Conservation (phyloP, 92 coral and sea anemone genomes). For the Muricea muricata region DNA sequence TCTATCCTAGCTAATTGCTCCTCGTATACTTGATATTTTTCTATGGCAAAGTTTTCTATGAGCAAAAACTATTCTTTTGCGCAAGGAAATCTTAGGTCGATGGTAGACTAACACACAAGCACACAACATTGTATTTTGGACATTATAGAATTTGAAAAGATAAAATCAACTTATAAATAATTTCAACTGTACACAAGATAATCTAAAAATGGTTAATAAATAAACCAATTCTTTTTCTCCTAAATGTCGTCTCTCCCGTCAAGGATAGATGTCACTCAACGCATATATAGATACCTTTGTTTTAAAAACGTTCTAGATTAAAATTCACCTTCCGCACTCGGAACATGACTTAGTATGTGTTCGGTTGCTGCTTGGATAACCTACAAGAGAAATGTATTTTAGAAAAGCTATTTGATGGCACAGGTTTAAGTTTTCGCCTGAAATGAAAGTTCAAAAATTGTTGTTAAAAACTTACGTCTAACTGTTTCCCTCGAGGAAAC, state of each 20-base stretch:
- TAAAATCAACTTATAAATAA: not conserved
- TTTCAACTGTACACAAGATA: not conserved
- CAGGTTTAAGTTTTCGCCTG: no score
- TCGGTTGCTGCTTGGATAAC: conserved; percentile 38
- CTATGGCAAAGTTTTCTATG: no score
- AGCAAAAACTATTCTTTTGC: not conserved
- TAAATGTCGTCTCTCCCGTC: not conserved
- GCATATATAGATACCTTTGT: not conserved
- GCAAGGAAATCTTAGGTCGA: not conserved
- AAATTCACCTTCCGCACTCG: not conserved
- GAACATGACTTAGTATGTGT: conserved; percentile 36
- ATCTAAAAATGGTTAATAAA: not conserved
- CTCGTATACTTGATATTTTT: no score
- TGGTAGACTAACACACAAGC: not conserved
- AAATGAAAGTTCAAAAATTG: no score
- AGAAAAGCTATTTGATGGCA: no score
- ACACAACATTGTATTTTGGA: not conserved
- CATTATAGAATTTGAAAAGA: not conserved
- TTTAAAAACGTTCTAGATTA: not conserved
- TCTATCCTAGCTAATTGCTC: no score
- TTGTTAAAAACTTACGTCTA: conserved; percentile 66
- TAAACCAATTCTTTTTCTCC: not conserved
- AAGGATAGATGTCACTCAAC: not conserved
- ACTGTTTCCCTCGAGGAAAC: conserved; percentile 75
- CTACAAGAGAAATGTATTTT: not conserved